Conservation (phyloP, 2,113 vertebrate genomes). For the Saccopteryx bilineata region DNA sequence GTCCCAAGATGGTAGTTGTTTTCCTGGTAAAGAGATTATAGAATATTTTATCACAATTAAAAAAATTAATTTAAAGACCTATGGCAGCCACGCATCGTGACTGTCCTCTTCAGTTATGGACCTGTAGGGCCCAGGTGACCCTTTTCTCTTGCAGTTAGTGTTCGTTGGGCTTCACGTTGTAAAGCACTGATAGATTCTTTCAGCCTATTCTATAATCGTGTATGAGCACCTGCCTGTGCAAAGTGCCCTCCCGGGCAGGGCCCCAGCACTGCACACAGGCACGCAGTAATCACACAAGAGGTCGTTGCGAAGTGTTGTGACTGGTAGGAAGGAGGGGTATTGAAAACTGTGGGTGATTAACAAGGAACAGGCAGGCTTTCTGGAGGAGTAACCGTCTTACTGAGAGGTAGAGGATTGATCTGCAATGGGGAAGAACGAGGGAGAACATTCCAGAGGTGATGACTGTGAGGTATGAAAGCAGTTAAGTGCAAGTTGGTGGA, state of each 20-base stretch:
- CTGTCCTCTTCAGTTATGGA: neutral
- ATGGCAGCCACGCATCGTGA: neutral
- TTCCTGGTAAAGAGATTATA: neutral
- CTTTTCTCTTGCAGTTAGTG: neutral
- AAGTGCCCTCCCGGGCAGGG: accelerated
- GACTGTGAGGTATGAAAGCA: neutral
- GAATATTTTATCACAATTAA: neutral
- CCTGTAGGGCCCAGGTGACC: neutral
- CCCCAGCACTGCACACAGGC: accelerated
- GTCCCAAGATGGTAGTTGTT: neutral
- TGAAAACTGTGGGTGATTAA: neutral
- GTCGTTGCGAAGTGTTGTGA: neutral
- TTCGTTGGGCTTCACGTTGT: neutral
- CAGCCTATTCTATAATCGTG: neutral
- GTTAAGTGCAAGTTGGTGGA: neutral
- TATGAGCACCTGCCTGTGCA: accelerated
- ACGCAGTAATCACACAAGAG: accelerated
- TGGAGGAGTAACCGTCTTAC: neutral
- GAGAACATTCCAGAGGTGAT: neutral
- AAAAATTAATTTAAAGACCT: neutral
- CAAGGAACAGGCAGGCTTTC: neutral
- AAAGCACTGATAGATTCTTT: neutral
- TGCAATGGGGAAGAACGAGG: neutral
- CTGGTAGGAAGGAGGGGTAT: neutral
- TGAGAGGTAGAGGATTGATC: neutral